Evolutionary conservation across 2,797 vertebrate species (phyloP), one percentile per base, ranked within the genome.

Genomic region (Smutsia temminckii): DNA sequence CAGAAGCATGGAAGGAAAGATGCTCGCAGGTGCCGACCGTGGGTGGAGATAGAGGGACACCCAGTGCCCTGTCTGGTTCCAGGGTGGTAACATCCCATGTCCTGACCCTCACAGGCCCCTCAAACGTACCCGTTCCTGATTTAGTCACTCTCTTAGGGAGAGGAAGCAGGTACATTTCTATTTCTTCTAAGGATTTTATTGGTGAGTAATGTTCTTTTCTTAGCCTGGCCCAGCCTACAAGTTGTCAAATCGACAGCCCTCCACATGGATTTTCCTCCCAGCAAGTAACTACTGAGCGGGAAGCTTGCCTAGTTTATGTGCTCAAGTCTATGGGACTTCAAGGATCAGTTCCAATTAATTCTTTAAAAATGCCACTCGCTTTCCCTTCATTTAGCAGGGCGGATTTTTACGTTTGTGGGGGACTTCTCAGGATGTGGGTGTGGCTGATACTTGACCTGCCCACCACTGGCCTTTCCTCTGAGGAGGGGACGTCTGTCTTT

Each of bases 61-160:
- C 32, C 7, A 1, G 27, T 46, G 1, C 57, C 11, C 18, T 55
- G 12, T 88, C 6, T 49, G 53, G 8, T 40, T 42, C 40, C 57
- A 4, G 2, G 14, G 23, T 59, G 49, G 10, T 29, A 7, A 1
- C n/a, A 12, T 25, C 21, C 55, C 5, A 2, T 32, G 0, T 20
- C 71, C 27, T 3, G 9, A 57, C 11, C 32, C n/a, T 16, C 16
- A 32, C 29, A 25, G n/a, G 21, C 63, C 18, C 6, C 21, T 14
- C 20, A n/a, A 7, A 51, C 11, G 0, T 32, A 34, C 21, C 63
- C 46, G 14, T 27, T 42, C 66, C 61, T 40, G 14, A 59, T 42
- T 27, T 34, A 11, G 2, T 84, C 66, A 16, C 49, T 40, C 55
- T 80, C 46, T 59, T 34, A 5, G 0, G 8, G 14, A 91, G n/a